A percentile compares a stretch with the other conserved stretches of the same genome.
Evolutionary conservation across 2,888 invertebrate genomes (phyloP).

Genomic region (Epinotia nisella): DNA sequence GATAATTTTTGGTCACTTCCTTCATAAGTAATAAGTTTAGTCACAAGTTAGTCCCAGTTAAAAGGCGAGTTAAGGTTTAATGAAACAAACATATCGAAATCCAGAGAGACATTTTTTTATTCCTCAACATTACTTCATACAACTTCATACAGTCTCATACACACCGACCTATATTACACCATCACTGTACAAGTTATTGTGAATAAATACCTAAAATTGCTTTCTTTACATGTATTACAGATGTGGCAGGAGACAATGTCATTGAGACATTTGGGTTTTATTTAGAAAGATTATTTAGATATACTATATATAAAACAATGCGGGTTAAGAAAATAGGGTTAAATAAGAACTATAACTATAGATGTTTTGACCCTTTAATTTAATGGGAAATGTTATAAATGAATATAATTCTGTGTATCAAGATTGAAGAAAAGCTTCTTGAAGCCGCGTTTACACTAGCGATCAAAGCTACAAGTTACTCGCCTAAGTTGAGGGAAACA

Average conservation of each 20-base stretch:
- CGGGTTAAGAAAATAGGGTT: neutral
- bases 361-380: neutral
- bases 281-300: slow-evolving; percentile 23
- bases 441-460: neutral
- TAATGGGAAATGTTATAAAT: neutral
- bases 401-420: neutral
- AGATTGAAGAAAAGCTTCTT: neutral
- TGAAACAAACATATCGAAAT: slow-evolving; percentile 65
- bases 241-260: slow-evolving; percentile 56
- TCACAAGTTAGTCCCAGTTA: neutral
- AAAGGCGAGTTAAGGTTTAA: slow-evolving; percentile 39
- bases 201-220: slow-evolving; percentile 77
- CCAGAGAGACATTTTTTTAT: slow-evolving; percentile 79
- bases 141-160: slow-evolving; percentile 69
- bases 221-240: slow-evolving; percentile 51
- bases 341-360: neutral
- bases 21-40: neutral
- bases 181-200: slow-evolving; percentile 78
- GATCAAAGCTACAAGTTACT: neutral
- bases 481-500: too few relatives aligned
- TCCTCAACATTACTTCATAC: slow-evolving; percentile 72
- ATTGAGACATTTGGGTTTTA: slow-evolving; percentile 24
- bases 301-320: too few relatives aligned
- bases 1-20: neutral
- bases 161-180: slow-evolving; percentile 69